Evolutionary conservation across 2,888 invertebrate species (phyloP).

Genomic region (Dorcus hopei): DNA sequence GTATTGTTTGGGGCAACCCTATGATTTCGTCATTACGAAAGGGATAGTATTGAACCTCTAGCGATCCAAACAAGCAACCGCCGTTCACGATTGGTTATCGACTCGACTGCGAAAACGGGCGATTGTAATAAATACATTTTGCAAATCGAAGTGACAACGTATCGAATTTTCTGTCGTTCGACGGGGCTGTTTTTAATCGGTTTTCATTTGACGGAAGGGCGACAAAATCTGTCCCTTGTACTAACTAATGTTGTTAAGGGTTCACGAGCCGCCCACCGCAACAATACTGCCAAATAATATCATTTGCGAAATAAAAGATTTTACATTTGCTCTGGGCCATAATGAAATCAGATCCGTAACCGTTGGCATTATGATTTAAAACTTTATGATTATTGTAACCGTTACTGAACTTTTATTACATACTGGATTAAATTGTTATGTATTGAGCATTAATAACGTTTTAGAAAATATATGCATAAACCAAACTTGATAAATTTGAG

Average conservation of each 20-base stretch:
- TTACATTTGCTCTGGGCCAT: neutral
- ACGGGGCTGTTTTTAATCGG: slow-evolving; percentile 51
- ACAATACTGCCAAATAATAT: slow-evolving; percentile 29
- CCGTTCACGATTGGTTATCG: neutral
- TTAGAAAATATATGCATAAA: too few species aligned
- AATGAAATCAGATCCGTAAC: neutral
- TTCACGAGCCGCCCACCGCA: slow-evolving; percentile 46
- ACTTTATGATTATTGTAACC: too few species aligned
- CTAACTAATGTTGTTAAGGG: slow-evolving; percentile 47
- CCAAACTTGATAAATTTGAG: too few species aligned
- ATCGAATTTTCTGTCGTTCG: slow-evolving; percentile 47
- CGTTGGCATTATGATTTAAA: neutral
- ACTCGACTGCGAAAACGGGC: slow-evolving; percentile 8
- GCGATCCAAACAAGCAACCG: slow-evolving; percentile 14
- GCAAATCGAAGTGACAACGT: slow-evolving; percentile 50
- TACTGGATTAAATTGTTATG: too few species aligned
- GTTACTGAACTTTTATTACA: too few species aligned
- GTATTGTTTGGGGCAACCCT: slow-evolving; percentile 42
- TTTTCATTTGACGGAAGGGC: slow-evolving; percentile 33
- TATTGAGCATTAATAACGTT: too few species aligned
- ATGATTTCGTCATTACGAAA: slow-evolving; percentile 49
- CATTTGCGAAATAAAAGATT: neutral
- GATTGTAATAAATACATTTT: slow-evolving; percentile 43
- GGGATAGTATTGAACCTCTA: slow-evolving; percentile 28
- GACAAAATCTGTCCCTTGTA: slow-evolving; percentile 41